Percentiles rank a stretch among this genome's conserved stretches.
phyloP scores from a whole-genome alignment of 2,888 invertebrate genomes.

The Zootermopsis nevadensis region DNA sequence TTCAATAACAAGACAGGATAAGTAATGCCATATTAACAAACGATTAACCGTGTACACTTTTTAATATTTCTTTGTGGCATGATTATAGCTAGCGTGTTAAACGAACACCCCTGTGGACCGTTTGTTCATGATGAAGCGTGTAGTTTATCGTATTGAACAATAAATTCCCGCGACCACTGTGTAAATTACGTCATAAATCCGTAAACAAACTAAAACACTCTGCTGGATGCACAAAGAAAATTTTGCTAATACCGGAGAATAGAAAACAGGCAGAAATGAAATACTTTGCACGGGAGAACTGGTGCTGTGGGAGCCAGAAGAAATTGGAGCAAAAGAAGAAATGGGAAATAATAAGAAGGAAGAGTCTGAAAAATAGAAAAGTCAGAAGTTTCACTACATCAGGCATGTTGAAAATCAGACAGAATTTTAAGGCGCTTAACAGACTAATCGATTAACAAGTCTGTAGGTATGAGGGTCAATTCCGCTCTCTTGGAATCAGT shows the following conservation, averaged over 20 bases:
- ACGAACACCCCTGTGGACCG: neutral
- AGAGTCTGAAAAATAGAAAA: neutral
- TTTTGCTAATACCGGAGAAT: neutral
- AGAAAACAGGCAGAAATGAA: neutral
- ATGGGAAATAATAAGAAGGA: neutral
- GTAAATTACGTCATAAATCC: constrained; percentile 8
- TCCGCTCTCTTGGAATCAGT: no score
- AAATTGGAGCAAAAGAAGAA: neutral
- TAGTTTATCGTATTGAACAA: neutral
- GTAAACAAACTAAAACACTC: neutral
- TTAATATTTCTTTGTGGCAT: neutral
- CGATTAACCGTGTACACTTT: neutral
- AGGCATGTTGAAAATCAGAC: no score
- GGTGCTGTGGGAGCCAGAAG: neutral
- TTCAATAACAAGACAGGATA: no score
- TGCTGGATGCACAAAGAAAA: neutral
- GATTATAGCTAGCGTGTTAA: no score
- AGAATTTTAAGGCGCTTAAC: no score
- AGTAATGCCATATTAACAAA: no score
- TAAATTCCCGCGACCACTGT: neutral
- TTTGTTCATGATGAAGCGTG: neutral
- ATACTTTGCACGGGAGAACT: no score
- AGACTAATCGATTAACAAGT: no score
- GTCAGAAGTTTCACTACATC: neutral
- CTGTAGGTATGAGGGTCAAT: no score